phyloP scores from a whole-genome alignment of 2,888 invertebrate genomes.

The Aplocera efformata region DNA sequence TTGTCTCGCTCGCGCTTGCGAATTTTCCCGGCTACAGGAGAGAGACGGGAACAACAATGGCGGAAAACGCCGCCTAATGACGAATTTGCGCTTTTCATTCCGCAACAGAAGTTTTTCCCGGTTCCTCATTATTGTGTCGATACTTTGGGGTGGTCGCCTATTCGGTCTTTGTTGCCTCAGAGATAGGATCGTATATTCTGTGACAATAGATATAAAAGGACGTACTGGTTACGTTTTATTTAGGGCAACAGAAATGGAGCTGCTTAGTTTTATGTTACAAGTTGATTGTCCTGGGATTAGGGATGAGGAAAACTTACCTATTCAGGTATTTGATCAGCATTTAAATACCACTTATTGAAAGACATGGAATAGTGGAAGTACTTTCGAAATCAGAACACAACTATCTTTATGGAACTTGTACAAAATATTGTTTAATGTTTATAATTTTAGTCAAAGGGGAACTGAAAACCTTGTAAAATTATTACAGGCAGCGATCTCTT shows the following conservation, averaged over 20 bases:
- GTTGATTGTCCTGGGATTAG: conserved; percentile 14
- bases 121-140: conserved; percentile 77
- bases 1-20: conserved; percentile 53
- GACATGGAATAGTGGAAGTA: too few species aligned
- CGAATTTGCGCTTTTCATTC: conserved; percentile 81
- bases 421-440: too few species aligned
- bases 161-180: conserved; percentile 58
- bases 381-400: too few species aligned
- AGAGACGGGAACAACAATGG: conserved; percentile 67
- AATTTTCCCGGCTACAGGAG: conserved; percentile 35
- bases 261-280: conserved; percentile 13
- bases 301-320: neutral
- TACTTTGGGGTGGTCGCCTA: conserved; percentile 70
- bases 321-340: neutral
- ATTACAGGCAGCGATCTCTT: too few species aligned
- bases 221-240: conserved; percentile 32
- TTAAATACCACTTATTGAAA: conserved; percentile 1
- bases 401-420: too few species aligned
- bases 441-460: too few species aligned
- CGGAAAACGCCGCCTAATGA: conserved; percentile 79
- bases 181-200: conserved; percentile 69
- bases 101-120: conserved; percentile 80
- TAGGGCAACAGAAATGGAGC: conserved; percentile 22
- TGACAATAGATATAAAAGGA: conserved; percentile 50
- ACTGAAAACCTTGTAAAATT: too few species aligned